Conservation (phyloP, 2,888 invertebrate species). For the Schrankia costaestrigalis region DNA sequence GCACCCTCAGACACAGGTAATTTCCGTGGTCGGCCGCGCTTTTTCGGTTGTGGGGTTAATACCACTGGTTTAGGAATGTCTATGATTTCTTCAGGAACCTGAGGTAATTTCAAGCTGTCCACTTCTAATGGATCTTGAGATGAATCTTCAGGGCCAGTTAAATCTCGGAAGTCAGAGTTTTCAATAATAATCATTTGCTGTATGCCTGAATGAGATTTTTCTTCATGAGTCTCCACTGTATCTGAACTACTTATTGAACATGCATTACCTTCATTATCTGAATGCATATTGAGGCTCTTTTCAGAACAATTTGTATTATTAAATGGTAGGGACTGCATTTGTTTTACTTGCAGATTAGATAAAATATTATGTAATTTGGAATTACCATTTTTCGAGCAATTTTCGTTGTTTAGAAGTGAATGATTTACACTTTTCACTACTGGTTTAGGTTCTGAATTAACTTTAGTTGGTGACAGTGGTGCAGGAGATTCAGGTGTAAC, state of each 20-base stretch:
- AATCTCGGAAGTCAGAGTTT: conserved; percentile 67
- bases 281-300: conserved; percentile 44
- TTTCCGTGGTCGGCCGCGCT: conserved; percentile 73
- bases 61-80: conserved; percentile 44
- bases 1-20: conserved; percentile 60
- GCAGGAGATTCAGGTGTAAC: conserved; percentile 55
- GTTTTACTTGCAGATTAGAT: conserved; percentile 69
- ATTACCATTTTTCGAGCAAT: conserved; percentile 76
- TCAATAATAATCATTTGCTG: conserved; percentile 72
- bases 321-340: conserved; percentile 57
- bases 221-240: conserved; percentile 48
- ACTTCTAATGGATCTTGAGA: conserved; percentile 74
- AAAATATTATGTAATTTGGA: conserved; percentile 74
- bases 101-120: conserved; percentile 40
- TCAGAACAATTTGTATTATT: conserved; percentile 55
- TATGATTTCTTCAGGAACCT: conserved; percentile 33
- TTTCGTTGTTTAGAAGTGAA: conserved; percentile 65
- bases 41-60: conserved; percentile 69
- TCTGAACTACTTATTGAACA: conserved; percentile 62
- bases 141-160: conserved; percentile 56
- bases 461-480: conserved; percentile 49
- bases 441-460: conserved; percentile 48
- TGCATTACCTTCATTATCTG: conserved; percentile 60
- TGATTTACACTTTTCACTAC: conserved; percentile 53
- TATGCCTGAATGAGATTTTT: conserved; percentile 55